phyloP scores from a whole-genome alignment of 2,113 vertebrate species.

The Gymnobelideus leadbeateri region DNA sequence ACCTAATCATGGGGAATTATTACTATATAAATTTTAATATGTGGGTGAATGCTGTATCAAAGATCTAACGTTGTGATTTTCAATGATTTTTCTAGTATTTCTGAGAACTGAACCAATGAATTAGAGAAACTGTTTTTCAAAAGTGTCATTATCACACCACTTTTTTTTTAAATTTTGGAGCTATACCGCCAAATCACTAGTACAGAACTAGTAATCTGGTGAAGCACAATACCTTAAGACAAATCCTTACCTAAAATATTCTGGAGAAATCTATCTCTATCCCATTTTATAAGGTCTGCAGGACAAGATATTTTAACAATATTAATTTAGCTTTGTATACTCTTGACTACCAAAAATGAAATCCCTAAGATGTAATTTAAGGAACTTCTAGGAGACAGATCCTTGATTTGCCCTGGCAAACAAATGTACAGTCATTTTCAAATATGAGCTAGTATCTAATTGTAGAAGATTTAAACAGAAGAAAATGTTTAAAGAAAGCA shows the following conservation, averaged over 20 bases:
- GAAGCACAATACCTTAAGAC: background rate
- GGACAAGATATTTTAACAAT: background rate
- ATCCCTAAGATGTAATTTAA: constrained; percentile 2
- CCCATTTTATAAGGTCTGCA: background rate
- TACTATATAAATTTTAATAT: background rate
- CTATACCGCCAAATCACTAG: background rate
- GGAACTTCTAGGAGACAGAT: background rate
- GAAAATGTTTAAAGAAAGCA: constrained; percentile 18
- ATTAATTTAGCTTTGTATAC: background rate
- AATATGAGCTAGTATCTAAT: constrained; percentile 16
- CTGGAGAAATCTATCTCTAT: background rate
- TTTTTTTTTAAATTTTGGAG: background rate
- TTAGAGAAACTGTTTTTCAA: background rate
- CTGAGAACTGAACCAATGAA: background rate
- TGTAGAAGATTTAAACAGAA: background rate
- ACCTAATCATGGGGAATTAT: background rate
- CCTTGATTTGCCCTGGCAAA: constrained; percentile 37
- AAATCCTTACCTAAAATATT: background rate
- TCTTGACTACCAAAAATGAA: background rate
- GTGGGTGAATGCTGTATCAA: background rate
- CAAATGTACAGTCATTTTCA: constrained; percentile 33
- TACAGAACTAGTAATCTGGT: background rate
- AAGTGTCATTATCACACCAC: background rate
- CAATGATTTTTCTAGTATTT: background rate
- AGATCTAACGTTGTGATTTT: background rate